A percentile compares a stretch with the other conserved stretches of the same genome.
phyloP scores from a whole-genome alignment of 1,140 invertebrate species.

The Gonioctena quinquepunctata region DNA sequence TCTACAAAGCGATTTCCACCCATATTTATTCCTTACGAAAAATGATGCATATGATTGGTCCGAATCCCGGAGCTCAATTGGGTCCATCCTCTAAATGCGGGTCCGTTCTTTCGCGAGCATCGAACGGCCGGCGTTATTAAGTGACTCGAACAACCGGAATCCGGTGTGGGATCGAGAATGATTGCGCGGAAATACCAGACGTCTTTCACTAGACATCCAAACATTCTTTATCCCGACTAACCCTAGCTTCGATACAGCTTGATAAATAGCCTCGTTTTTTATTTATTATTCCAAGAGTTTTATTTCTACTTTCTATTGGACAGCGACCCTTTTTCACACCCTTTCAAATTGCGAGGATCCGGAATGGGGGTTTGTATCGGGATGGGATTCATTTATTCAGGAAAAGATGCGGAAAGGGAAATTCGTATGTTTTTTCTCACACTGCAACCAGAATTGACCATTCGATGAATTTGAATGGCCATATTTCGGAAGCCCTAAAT shows the following conservation, averaged over 20 bases:
- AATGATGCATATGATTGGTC: too few species aligned
- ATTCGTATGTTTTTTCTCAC: too few species aligned
- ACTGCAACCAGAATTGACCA: too few species aligned
- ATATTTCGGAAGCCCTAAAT: too few species aligned
- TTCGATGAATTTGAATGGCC: too few species aligned
- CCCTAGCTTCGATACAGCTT: conserved; percentile 12
- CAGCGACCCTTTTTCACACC: not conserved
- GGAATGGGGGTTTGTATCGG: not conserved
- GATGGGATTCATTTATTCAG: too few species aligned
- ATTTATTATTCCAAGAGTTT: conserved; percentile 9
- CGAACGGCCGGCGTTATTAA: not conserved
- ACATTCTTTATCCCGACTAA: conserved; percentile 4
- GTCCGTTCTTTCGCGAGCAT: not conserved
- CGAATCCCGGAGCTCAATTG: too few species aligned
- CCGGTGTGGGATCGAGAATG: not conserved
- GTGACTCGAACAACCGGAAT: not conserved
- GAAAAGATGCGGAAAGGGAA: too few species aligned
- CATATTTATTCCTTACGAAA: too few species aligned
- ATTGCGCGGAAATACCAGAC: conserved; percentile 10
- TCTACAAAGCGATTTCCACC: too few species aligned
- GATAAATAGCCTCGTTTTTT: conserved; percentile 16
- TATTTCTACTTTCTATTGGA: not conserved
- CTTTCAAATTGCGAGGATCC: not conserved
- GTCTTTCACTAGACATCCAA: conserved; percentile 5
- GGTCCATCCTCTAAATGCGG: not conserved